A percentile compares a stretch with the other conserved stretches of the same genome.
Evolutionary conservation across 2,113 vertebrate species (phyloP).

Genomic region (Hyperoodon ampullatus): DNA sequence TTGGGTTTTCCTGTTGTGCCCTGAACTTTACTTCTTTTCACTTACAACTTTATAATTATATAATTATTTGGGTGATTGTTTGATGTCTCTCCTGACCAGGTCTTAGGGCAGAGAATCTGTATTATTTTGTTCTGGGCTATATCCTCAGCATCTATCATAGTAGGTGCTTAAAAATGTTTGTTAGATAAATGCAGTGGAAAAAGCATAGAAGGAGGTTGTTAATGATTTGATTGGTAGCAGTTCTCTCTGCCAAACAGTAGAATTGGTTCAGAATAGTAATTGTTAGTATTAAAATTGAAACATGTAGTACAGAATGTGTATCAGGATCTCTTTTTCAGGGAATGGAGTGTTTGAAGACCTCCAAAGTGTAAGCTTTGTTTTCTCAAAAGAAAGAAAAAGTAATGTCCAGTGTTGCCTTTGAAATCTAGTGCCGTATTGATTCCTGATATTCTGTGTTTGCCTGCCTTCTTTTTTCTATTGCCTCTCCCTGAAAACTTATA

Average conservation of each 20-base stretch:
- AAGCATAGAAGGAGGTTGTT: not conserved
- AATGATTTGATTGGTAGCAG: not conserved
- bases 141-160: not conserved
- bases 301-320: not conserved
- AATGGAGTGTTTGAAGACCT: constrained; percentile 10
- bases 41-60: not conserved
- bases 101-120: not conserved
- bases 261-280: constrained; percentile 41
- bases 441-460: not conserved
- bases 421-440: not conserved
- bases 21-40: not conserved
- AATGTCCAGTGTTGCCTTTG: not conserved
- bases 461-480: not conserved
- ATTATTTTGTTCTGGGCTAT: constrained; percentile 40
- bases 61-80: not conserved
- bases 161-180: not conserved
- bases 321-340: not conserved
- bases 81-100: not conserved
- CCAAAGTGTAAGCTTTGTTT: not conserved
- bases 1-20: not conserved
- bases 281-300: constrained; percentile 28
- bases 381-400: constrained; percentile 29
- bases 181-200: constrained; percentile 29
- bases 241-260: not conserved
- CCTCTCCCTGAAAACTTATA: not conserved